phyloP scores from a whole-genome alignment of 2,888 invertebrate species.

The Ornithoptera alexandrae region DNA sequence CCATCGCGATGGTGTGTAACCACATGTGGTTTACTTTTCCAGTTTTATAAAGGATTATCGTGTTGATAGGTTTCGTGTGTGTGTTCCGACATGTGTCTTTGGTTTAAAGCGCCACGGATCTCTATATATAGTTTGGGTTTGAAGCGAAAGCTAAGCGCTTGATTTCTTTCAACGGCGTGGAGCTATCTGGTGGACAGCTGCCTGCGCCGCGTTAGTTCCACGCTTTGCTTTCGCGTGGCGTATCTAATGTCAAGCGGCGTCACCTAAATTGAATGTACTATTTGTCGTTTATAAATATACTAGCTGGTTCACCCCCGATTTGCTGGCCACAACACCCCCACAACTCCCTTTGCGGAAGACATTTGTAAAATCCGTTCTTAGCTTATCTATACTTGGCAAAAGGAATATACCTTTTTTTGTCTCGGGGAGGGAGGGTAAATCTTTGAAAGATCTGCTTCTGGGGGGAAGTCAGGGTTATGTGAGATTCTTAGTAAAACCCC shows the following conservation, averaged over 20 bases:
- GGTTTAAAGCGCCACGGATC: conserved; percentile 34
- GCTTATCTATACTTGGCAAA: too few species aligned
- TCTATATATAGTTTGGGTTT: conserved; percentile 21
- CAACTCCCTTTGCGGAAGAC: too few species aligned
- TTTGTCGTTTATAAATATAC: too few species aligned
- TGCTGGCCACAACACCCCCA: too few species aligned
- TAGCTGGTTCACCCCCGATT: too few species aligned
- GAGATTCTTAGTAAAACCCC: too few species aligned
- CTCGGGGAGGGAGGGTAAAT: too few species aligned
- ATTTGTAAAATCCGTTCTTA: too few species aligned
- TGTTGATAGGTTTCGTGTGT: conserved; percentile 60
- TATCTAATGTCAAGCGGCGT: conserved; percentile 1
- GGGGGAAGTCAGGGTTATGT: too few species aligned
- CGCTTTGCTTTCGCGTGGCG: not conserved
- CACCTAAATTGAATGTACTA: too few species aligned
- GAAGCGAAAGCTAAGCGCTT: conserved; percentile 13
- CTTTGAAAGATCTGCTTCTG: too few species aligned
- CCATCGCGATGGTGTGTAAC: conserved; percentile 36
- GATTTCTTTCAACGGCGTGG: conserved; percentile 18
- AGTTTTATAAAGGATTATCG: conserved; percentile 67
- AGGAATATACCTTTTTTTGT: too few species aligned
- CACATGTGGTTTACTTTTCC: conserved; percentile 35
- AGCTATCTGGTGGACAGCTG: conserved; percentile 9
- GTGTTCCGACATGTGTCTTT: conserved; percentile 57
- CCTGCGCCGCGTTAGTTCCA: not conserved